Base-by-base conservation (phyloP, 2,888 invertebrate species). In the Amitus sp. region DNA sequence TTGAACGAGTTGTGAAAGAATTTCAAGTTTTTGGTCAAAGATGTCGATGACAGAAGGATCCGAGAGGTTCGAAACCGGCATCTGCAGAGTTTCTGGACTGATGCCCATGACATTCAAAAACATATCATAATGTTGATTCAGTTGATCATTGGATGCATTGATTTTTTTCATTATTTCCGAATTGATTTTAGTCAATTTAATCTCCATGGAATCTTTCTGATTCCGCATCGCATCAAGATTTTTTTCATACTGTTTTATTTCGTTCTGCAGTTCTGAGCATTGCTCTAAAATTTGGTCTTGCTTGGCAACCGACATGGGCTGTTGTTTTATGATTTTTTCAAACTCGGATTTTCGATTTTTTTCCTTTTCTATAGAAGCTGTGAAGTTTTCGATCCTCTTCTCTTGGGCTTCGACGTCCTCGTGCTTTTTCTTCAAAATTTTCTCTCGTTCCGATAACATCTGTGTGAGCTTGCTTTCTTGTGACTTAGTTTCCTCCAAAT, bases 211-310 rank as follows among this genome's bases (percentile, higher is more conserved):
- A 43, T 74, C 79, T 2, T 71, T n/a, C 48, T 79, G 74, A 20
- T 78, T 78, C 27, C 75, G 62, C 17, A 79, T 70, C n/a, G 76
- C 78, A 47, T 71, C 63, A 4, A 79, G 58, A 61, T 75, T 73
- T 28, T 72, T 70, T 13, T 77, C 68, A 45, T 74, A 73, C 48
- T 73, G 71, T 13, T 68, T 53, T 4, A 77, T 64, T 18, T 69
- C 72, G 37, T 70, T 71, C 46, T 73, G 62, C 9, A 75, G 61
- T 18, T 74, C 73, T 1, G 48, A 51, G 49, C 77, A 79, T 43
- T 70, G 52, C 19, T 73, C 59, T 0, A 75, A 2, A 27, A 80
- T 74, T 10, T 65, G 65, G 39, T 80, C 73, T 18, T 72, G 70
- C 43, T 77, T 73, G 7, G 37, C 46, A 3, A 65, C 61, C 2